Conservation (phyloP, 30 jellyfish, hydroid and myxozoan species). For the Hydractinia echinata region DNA sequence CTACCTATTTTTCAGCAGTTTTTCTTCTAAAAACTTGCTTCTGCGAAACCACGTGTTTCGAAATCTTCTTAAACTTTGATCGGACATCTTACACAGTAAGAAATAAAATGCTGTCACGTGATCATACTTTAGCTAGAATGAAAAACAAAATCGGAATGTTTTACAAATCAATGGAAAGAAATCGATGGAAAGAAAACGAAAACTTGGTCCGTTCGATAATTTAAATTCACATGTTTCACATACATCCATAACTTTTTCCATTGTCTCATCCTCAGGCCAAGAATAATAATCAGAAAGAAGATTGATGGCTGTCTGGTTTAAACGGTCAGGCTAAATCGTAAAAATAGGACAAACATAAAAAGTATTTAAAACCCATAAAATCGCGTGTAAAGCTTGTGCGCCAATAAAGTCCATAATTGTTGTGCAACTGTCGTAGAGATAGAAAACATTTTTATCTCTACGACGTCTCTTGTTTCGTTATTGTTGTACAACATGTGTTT, state of each 20-base stretch:
- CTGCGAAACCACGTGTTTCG: not conserved
- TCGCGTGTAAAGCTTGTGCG: no score
- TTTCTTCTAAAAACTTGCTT: not conserved
- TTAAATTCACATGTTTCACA: not conserved
- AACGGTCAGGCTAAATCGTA: not conserved
- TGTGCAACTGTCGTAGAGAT: no score
- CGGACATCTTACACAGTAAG: slow-evolving; percentile 11
- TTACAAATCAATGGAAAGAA: not conserved
- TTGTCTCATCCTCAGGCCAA: not conserved
- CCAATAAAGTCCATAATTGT: no score
- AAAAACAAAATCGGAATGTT: not conserved
- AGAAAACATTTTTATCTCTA: no score
- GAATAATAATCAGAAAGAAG: not conserved
- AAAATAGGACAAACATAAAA: not conserved
- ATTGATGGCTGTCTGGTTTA: slow-evolving; percentile 4
- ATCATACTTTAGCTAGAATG: slow-evolving; percentile 17
- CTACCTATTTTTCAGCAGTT: not conserved
- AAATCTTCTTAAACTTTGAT: not conserved
- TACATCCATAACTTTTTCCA: slow-evolving; percentile 1
- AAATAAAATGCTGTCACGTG: slow-evolving; percentile 30
- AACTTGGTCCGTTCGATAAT: not conserved
- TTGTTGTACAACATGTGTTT: no score
- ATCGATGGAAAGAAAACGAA: not conserved
- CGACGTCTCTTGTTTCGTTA: no score
- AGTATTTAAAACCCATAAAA: not conserved